These are phyloP conservation scores for Dryobotodes eremita DNA, from an alignment of 2,888 invertebrate species.

Conservation along the genomic window DNA sequence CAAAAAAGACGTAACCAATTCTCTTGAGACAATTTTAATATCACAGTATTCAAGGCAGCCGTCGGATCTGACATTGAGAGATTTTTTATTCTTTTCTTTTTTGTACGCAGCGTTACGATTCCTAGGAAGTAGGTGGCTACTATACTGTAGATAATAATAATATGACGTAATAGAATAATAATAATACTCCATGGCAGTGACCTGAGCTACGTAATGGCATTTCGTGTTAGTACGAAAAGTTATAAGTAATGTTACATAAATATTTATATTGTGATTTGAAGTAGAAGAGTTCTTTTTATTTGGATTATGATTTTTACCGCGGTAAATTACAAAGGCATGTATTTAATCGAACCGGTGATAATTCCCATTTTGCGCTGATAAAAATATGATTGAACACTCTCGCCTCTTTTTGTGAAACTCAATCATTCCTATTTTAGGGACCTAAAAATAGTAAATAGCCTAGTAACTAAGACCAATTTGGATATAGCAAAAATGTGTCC, in stretches of 20 bases:
- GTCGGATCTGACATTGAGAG: conserved; percentile 29
- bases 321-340: too few relatives aligned
- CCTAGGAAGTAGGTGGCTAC: conserved; percentile 7
- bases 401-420: too few relatives aligned
- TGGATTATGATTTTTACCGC: neutral
- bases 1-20: conserved; percentile 30
- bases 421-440: too few relatives aligned
- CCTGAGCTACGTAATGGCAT: conserved; percentile 12
- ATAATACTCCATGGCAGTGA: conserved; percentile 29
- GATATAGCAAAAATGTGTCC: too few relatives aligned
- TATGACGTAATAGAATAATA: conserved; percentile 36
- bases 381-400: too few relatives aligned
- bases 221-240: neutral
- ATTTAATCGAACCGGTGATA: too few relatives aligned
- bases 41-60: conserved; percentile 32
- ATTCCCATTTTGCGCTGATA: too few relatives aligned
- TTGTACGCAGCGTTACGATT: conserved; percentile 22
- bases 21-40: conserved; percentile 41
- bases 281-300: neutral
- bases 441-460: too few relatives aligned
- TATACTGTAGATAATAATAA: conserved; percentile 5
- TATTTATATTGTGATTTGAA: neutral
- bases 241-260: conserved; percentile 2
- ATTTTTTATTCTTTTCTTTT: conserved; percentile 38
- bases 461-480: too few relatives aligned